Base-by-base conservation (phyloP, 2,888 invertebrate genomes). In the Cataglyphis altisquamis region DNA sequence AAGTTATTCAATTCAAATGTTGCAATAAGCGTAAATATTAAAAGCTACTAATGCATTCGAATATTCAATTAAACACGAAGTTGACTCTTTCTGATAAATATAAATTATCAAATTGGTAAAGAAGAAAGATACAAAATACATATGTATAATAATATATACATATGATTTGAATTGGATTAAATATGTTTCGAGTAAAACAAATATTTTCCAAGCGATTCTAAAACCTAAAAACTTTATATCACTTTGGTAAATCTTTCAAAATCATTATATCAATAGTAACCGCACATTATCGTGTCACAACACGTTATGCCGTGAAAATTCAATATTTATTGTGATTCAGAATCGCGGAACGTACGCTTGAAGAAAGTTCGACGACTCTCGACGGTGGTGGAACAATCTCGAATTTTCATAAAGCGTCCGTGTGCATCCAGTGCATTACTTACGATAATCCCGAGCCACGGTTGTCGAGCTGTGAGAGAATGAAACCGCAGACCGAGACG, bases 381-480 rank as follows among this genome's bases (percentile, higher is more conserved):
- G 45, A 78, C 48, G 87, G 66, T 85, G 81, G 85, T 85, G 85
- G 88, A 87, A 90, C 89, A 87, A 90, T 89, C 88, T 89, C 85
- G 89, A 90, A 88, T 91, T 91, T 92, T 91, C 91, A 89, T 89
- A 87, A 92, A 90, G 88, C 85, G 86, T 82, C 68, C 83, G 82
- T 68, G 81, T 83, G 89, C 89, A 89, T 90, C 88, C 84, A 85
- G 83, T 88, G 89, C 89, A 91, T 92, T 91, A 91, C 88, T 92
- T 90, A 91, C 88, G 90, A 92, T 91, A 92, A 92, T 91, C 91
- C 91, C 85, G 81, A 66, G 82, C 84, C 66, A 86, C 84, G 88
- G 88, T 89, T 84, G 72, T 66, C 66, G 87, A 86, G 86, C 82
- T 81, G 57, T 73, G n/a, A 81, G 85, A 87, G 86, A 85, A 89